phyloP scores from a whole-genome alignment of 1,140 invertebrate genomes.

The Neuroterus valhalla region DNA sequence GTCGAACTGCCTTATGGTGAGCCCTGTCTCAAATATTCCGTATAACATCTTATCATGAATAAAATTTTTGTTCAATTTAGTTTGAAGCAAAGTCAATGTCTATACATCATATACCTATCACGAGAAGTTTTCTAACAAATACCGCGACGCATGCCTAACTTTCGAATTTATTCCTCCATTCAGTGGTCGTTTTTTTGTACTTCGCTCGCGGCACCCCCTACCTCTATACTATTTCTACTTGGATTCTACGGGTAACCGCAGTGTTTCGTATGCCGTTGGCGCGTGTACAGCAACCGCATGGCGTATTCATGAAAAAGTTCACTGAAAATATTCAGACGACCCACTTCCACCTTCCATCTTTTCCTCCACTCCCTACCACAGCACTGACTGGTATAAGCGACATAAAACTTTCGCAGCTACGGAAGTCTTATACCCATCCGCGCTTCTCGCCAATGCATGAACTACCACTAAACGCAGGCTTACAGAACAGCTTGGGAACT shows the following conservation, averaged over 20 bases:
- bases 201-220: constrained; percentile 4
- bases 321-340: constrained; percentile 57
- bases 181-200: constrained; percentile 27
- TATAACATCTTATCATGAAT: too few species aligned
- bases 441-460: constrained; percentile 39
- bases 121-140: constrained; percentile 49
- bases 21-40: too few species aligned
- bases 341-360: constrained; percentile 45
- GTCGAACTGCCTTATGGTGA: too few species aligned
- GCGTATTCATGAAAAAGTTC: constrained; percentile 63
- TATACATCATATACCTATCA: constrained; percentile 13
- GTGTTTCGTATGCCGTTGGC: constrained; percentile 49
- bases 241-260: constrained; percentile 39
- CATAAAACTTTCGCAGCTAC: constrained; percentile 46
- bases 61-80: too few species aligned
- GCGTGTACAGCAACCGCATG: constrained; percentile 39
- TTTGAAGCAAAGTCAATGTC: too few species aligned
- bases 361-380: not conserved
- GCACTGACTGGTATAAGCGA: constrained; percentile 26
- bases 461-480: constrained; percentile 48
- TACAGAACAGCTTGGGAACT: constrained; percentile 49
- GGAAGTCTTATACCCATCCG: constrained; percentile 25
- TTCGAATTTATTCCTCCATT: constrained; percentile 43
- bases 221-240: constrained; percentile 34
- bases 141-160: constrained; percentile 25